phyloP scores from a whole-genome alignment of 2,888 invertebrate species.

The Camptogramma bilineatum region DNA sequence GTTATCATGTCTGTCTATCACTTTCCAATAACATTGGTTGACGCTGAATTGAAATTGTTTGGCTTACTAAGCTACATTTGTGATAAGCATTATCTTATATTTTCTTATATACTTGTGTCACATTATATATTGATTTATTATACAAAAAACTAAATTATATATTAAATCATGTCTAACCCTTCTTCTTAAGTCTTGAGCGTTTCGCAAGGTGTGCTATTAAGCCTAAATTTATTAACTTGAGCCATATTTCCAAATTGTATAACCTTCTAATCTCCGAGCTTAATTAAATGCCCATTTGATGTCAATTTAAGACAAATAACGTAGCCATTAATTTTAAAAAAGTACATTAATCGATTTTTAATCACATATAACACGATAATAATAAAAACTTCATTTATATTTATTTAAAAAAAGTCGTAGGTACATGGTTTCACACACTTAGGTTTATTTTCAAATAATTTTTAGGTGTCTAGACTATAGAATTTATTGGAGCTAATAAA shows the following conservation, averaged over 20 bases:
- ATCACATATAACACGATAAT: conserved; percentile 10
- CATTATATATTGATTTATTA: not conserved
- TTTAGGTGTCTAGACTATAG: conserved; percentile 25
- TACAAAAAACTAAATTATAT: not conserved
- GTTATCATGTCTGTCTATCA: conserved; percentile 43
- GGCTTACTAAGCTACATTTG: conserved; percentile 4
- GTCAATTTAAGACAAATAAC: conserved; percentile 22
- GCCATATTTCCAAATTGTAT: conserved; percentile 16
- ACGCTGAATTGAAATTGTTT: conserved; percentile 33
- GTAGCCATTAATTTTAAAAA: conserved; percentile 6
- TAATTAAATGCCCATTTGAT: conserved; percentile 23
- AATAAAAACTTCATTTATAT: not conserved
- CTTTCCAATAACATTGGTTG: conserved; percentile 42
- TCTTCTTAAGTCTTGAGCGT: not conserved
- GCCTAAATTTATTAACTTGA: conserved; percentile 5
- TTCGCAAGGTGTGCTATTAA: conserved; percentile 8
- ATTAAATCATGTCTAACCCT: not conserved
- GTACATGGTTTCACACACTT: not conserved
- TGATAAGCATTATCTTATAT: conserved; percentile 1
- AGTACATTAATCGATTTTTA: conserved; percentile 23
- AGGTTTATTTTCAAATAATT: conserved; percentile 3
- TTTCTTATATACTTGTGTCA: not conserved
- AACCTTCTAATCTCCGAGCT: conserved; percentile 21
- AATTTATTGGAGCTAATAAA: conserved; percentile 23
- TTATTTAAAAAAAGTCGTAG: not conserved